phyloP scores from a whole-genome alignment of 2,113 vertebrate genomes.

The Ailurus styani region DNA sequence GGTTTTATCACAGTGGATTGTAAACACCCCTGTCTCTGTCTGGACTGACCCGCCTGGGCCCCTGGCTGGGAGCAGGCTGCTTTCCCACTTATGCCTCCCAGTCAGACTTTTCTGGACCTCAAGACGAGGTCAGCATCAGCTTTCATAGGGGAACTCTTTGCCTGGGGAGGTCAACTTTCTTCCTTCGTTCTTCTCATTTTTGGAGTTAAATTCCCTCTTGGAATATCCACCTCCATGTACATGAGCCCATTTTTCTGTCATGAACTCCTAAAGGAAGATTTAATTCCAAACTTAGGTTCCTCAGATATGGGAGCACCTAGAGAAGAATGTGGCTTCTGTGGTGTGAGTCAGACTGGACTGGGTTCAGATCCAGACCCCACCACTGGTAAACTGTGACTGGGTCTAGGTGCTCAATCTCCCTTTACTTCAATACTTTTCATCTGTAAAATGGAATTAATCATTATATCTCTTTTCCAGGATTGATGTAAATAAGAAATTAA shows the following conservation, averaged over 20 bases:
- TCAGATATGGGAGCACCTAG: neutral
- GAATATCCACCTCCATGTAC: neutral
- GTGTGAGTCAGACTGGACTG: neutral
- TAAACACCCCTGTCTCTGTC: neutral
- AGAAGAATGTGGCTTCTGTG: too few species aligned
- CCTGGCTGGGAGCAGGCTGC: neutral
- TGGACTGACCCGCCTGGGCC: neutral
- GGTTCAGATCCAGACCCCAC: neutral
- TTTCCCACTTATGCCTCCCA: neutral
- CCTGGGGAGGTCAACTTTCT: neutral
- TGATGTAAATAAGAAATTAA: neutral
- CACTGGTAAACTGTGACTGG: fast-evolving
- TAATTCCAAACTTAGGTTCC: neutral
- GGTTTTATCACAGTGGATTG: neutral
- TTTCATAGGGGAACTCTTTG: neutral
- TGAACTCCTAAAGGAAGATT: neutral
- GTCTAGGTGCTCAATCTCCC: neutral
- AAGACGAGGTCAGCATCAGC: neutral
- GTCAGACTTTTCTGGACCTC: neutral
- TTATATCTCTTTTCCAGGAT: too few species aligned
- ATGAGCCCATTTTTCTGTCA: neutral
- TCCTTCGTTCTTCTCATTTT: neutral
- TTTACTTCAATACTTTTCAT: neutral
- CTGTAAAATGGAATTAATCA: neutral
- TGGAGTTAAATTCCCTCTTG: neutral